Conservation (phyloP, 2,797 vertebrate genomes). For the Propithecus deckenii region DNA sequence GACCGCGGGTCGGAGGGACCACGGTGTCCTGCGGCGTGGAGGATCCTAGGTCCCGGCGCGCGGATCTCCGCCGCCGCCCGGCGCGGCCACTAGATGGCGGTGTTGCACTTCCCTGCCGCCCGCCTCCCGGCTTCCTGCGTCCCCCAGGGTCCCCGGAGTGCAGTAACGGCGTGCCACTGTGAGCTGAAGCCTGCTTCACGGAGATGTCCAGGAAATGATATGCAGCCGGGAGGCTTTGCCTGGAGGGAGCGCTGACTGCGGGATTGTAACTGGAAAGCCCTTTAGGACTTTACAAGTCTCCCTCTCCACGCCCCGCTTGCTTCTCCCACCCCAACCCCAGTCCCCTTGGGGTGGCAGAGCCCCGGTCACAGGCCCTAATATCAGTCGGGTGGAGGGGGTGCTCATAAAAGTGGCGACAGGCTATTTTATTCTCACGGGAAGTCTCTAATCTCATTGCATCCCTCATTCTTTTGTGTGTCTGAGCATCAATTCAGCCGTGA, state of each 20-base stretch:
- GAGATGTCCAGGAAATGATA: neutral
- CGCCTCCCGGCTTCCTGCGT: constrained; percentile 44
- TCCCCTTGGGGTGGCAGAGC: neutral
- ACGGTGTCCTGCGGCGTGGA: constrained; percentile 70
- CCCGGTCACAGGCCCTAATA: neutral
- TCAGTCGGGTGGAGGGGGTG: neutral
- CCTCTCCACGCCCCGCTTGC: fast-evolving
- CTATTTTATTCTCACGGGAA: neutral
- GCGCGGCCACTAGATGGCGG: constrained; percentile 77
- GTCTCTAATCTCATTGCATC: neutral
- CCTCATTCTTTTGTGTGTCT: neutral
- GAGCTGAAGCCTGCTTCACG: neutral
- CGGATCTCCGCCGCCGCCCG: constrained; percentile 36
- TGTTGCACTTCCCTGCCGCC: constrained; percentile 80
- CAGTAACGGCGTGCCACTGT: neutral
- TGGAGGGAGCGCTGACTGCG: neutral
- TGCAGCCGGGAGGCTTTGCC: neutral
- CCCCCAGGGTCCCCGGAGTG: constrained; percentile 42
- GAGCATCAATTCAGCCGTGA: neutral
- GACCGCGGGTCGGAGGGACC: constrained; percentile 67
- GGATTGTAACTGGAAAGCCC: neutral
- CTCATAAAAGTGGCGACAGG: neutral
- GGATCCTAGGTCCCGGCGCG: constrained; percentile 69
- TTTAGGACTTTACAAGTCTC: neutral
- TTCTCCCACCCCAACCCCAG: fast-evolving